Percentiles rank a stretch among this genome's conserved stretches.
Conservation (phyloP, 2,113 vertebrate genomes). For the Pachyramphus minor region DNA sequence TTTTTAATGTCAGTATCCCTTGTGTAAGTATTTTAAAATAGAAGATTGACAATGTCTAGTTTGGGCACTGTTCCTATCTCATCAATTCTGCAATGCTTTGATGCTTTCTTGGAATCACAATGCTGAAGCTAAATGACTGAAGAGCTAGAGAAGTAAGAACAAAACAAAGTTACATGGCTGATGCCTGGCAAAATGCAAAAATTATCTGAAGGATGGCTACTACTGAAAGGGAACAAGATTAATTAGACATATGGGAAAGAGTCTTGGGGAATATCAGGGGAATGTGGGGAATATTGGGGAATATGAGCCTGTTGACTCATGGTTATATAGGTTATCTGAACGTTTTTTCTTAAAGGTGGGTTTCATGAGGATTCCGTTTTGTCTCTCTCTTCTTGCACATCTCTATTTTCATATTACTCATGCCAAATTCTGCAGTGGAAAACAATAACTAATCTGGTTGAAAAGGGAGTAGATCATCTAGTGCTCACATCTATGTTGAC, state of each 20-base stretch:
- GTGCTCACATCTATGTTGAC: not conserved
- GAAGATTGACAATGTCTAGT: not conserved
- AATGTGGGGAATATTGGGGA: too few species aligned
- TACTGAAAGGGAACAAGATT: not conserved
- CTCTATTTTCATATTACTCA: not conserved
- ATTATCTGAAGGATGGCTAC: not conserved
- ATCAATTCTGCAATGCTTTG: not conserved
- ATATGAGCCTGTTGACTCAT: not conserved
- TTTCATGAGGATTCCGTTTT: not conserved
- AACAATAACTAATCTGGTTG: not conserved
- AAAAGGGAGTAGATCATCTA: not conserved
- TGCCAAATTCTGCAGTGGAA: not conserved
- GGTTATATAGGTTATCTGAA: not conserved
- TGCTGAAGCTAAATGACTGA: not conserved
- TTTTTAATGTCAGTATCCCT: not conserved
- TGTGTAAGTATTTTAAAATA: not conserved
- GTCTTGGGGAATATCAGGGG: not conserved
- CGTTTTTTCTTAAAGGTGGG: not conserved
- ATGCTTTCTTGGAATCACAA: slow-evolving; percentile 16
- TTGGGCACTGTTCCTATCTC: not conserved
- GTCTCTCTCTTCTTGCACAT: not conserved
- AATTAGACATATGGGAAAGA: not conserved
- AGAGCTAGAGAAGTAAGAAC: not conserved
- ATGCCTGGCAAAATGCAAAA: not conserved
- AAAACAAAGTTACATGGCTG: not conserved